These are phyloP conservation scores for Amazonetta brasiliensis DNA, from an alignment of 2,797 vertebrate species.

Conservation along the genomic window DNA sequence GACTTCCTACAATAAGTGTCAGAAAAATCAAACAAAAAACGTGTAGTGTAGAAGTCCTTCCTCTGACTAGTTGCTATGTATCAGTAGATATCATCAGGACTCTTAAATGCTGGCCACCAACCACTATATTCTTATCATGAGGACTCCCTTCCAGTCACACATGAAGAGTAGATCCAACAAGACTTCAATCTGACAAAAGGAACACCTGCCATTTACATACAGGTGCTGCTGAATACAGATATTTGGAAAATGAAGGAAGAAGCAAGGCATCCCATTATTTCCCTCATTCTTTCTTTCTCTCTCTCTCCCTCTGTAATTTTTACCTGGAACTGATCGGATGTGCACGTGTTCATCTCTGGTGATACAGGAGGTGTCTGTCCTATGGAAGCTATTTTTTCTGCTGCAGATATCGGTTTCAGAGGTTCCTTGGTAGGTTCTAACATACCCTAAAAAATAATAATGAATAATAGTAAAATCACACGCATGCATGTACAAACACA, in stretches of 20 bases:
- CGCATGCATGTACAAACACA: neutral
- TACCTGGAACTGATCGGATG: conserved; percentile 90
- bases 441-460: conserved; percentile 84
- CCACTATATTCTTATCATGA: neutral
- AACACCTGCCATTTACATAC: neutral
- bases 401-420: conserved; percentile 85
- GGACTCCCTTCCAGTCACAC: conserved; percentile 30
- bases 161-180: conserved; percentile 31
- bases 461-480: neutral
- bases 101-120: neutral
- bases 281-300: neutral
- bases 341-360: conserved; percentile 83
- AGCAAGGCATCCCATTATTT: neutral
- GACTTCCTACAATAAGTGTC: neutral
- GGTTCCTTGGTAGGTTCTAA: conserved; percentile 95
- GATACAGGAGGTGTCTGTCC: conserved; percentile 82
- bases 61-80: neutral
- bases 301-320: neutral
- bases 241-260: neutral
- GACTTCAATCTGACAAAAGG: neutral
- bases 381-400: conserved; percentile 85
- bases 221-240: neutral
- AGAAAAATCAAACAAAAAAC: neutral
- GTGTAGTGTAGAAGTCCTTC: neutral
- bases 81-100: conserved; percentile 4